Evolutionary conservation across 2,888 invertebrate genomes (phyloP), one percentile per base, ranked within the genome.

Genomic region (Thalpophila matura): DNA sequence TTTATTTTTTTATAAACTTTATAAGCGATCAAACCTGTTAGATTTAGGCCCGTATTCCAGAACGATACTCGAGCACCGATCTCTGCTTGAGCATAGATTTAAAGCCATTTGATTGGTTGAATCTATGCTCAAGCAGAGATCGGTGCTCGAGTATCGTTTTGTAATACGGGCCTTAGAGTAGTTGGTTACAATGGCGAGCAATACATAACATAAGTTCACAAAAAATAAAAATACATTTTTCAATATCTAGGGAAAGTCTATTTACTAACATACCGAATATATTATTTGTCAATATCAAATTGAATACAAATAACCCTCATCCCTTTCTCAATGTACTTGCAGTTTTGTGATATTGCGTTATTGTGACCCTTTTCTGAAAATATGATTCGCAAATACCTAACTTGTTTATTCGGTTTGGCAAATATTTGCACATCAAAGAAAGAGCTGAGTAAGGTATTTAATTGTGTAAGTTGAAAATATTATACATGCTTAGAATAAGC

Each of bases 251-350:
- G n/a, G 14, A 35, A 29, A 45, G 16, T 45, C 7, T 45, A 35
- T 66, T 47, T 47, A 43, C 24, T 20, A 54, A 29, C 57, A 45
- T 51, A 43, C 16, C 14, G 40, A 55, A 56, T 53, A 61, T 62
- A 59, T 50, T 60, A 67, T 57, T 63, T 51, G 46, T 61, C 63
- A 63, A 73, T 60, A 57, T 57, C 7, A n/a, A 60, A 73, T 64
- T 61, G 73, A 68, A 64, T 73, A 73, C 54, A 73, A 73, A 73
- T 64, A 71, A 42, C 40, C 50, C 40, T 40, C 20, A 51, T 54
- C 73, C 68, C 26, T 58, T 73, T 51, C 49, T 14, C n/a, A 62
- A 46, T 22, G 31, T 72, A 37, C 51, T 60, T 56, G 67, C 42
- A 62, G 40, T 60, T 47, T 42, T 50, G 18, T 33, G 24, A 31